Percentiles rank a stretch among this genome's conserved stretches.
Evolutionary conservation across 2,888 invertebrate species (phyloP).

Genomic region (Trachelus troglodyta): DNA sequence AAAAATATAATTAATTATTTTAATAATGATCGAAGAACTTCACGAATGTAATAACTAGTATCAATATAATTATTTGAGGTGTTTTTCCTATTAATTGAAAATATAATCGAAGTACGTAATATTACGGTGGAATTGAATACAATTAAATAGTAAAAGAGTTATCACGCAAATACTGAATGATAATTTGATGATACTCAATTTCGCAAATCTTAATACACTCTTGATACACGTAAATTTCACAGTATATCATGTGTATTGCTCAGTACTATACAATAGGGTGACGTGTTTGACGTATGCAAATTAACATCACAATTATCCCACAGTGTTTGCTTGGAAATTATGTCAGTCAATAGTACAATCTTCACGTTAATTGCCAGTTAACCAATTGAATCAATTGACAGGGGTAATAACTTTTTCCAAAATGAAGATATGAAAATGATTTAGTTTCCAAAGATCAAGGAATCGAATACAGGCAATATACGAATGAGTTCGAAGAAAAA

Average conservation of each 20-base stretch:
- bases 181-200: background rate
- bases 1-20: background rate
- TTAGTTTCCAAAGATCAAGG: background rate
- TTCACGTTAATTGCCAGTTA: background rate
- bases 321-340: background rate
- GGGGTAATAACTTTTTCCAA: background rate
- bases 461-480: background rate
- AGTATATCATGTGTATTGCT: background rate
- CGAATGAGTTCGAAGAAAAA: background rate
- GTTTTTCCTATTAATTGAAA: background rate
- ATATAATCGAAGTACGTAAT: background rate
- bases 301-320: background rate
- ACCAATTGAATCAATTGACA: background rate
- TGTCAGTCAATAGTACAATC: background rate
- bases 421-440: background rate
- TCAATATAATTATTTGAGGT: background rate
- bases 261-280: background rate
- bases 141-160: background rate
- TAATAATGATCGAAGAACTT: background rate
- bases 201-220: background rate
- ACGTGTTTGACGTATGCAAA: background rate
- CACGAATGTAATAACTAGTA: background rate
- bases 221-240: background rate
- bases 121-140: background rate
- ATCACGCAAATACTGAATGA: background rate